Conservation (phyloP, 2,113 vertebrate species). For the Elachura formosa region DNA sequence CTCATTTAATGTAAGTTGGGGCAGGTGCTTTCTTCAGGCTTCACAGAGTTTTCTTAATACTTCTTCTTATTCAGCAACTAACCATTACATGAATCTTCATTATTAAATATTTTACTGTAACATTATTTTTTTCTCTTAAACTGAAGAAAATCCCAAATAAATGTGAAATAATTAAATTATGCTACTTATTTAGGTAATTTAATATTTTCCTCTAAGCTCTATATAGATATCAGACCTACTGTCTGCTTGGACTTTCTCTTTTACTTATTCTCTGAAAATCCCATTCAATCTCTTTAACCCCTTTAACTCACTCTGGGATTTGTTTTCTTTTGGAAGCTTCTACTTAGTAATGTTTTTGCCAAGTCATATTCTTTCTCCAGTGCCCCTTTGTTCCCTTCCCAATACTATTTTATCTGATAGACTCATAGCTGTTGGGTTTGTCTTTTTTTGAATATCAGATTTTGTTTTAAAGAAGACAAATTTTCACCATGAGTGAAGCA, state of each 20-base stretch:
- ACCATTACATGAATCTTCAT: neutral
- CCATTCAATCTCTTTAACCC: neutral
- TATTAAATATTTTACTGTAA: neutral
- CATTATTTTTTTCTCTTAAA: neutral
- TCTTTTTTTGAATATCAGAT: neutral
- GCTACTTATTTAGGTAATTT: neutral
- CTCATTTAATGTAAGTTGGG: neutral
- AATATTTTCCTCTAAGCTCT: neutral
- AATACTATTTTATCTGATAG: neutral
- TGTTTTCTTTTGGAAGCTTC: neutral
- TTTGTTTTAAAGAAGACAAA: neutral
- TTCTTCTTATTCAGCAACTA: neutral
- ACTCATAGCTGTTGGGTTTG: neutral
- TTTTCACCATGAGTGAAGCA: neutral
- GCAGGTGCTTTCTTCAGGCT: neutral
- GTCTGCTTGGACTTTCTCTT: neutral
- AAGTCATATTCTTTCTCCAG: neutral
- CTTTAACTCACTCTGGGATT: neutral
- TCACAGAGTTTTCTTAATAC: neutral
- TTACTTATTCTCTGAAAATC: neutral
- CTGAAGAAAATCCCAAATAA: neutral
- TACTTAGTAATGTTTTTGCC: neutral
- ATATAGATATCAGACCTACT: neutral
- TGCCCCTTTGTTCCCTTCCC: neutral
- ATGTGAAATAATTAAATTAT: neutral